phyloP scores from a whole-genome alignment of 2,797 vertebrate species.

The Amblyopsis hoosieri region DNA sequence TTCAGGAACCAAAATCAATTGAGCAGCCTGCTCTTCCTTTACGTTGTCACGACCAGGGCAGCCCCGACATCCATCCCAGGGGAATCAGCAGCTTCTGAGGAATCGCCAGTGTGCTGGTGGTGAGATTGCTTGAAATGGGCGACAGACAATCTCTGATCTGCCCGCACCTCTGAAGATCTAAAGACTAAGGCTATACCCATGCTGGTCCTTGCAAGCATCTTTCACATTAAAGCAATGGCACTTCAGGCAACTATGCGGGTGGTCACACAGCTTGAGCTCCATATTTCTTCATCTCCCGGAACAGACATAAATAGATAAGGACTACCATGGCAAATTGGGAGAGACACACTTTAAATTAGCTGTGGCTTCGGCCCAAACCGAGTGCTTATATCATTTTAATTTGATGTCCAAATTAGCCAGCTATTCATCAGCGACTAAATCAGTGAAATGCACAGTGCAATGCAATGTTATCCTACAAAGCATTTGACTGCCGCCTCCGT shows the following conservation, averaged over 20 bases:
- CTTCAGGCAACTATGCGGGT: slow-evolving; percentile 46
- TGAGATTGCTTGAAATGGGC: slow-evolving; percentile 49
- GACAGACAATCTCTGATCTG: slow-evolving; percentile 69
- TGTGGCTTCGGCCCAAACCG: slow-evolving; percentile 17
- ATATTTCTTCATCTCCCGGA: slow-evolving; percentile 29
- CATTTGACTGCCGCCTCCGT: slow-evolving; percentile 54
- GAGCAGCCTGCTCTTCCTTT: slow-evolving; percentile 51
- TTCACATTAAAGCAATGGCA: slow-evolving; percentile 60
- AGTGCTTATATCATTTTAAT: slow-evolving; percentile 49
- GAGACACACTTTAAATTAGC: slow-evolving; percentile 23
- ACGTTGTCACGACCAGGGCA: slow-evolving; percentile 52
- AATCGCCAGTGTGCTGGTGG: slow-evolving; percentile 44
- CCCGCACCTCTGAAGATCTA: slow-evolving; percentile 68
- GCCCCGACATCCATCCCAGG: slow-evolving; percentile 45
- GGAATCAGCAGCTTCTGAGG: slow-evolving; percentile 62
- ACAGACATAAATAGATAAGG: slow-evolving; percentile 42
- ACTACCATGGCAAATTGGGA: slow-evolving; percentile 19
- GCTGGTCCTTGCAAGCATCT: slow-evolving; percentile 37
- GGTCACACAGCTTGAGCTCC: slow-evolving; percentile 35
- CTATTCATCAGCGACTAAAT: slow-evolving; percentile 43
- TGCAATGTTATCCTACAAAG: slow-evolving; percentile 25
- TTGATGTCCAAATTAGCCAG: slow-evolving; percentile 58
- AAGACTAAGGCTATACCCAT: slow-evolving; percentile 49
- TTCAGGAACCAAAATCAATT: slow-evolving; percentile 48
- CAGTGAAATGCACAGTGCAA: slow-evolving; percentile 13